Conservation (phyloP, 1,140 invertebrate species). For the Cherax quadricarinatus region DNA sequence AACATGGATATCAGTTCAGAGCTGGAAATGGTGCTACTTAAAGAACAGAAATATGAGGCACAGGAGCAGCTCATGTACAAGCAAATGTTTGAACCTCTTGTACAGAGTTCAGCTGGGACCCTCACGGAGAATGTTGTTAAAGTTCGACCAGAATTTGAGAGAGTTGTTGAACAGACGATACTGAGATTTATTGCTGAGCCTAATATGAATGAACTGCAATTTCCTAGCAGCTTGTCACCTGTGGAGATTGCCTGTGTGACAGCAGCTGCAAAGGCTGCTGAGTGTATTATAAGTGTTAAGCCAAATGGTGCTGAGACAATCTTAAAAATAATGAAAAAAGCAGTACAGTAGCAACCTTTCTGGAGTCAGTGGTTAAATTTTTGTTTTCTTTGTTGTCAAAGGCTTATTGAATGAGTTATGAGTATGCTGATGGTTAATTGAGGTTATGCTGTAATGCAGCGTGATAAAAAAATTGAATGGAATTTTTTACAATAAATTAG, state of each 20-base stretch:
- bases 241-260: neutral
- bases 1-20: conserved; percentile 3
- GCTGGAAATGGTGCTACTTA: neutral
- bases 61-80: conserved; percentile 13
- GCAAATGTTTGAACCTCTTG: conserved; percentile 4
- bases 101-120: neutral
- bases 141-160: neutral
- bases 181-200: neutral
- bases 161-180: neutral
- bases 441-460: too few species aligned
- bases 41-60: neutral
- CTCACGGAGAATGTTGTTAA: neutral
- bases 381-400: too few species aligned
- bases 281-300: neutral
- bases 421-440: too few species aligned
- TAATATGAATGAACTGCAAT: neutral
- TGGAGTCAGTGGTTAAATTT: too few species aligned
- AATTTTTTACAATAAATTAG: too few species aligned
- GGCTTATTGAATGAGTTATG: too few species aligned
- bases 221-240: neutral
- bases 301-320: neutral
- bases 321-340: neutral
- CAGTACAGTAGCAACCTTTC: too few species aligned
- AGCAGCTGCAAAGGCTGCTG: neutral
- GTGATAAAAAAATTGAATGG: too few species aligned